phyloP scores from a whole-genome alignment of 2,888 invertebrate species.

The Oligia strigilis region DNA sequence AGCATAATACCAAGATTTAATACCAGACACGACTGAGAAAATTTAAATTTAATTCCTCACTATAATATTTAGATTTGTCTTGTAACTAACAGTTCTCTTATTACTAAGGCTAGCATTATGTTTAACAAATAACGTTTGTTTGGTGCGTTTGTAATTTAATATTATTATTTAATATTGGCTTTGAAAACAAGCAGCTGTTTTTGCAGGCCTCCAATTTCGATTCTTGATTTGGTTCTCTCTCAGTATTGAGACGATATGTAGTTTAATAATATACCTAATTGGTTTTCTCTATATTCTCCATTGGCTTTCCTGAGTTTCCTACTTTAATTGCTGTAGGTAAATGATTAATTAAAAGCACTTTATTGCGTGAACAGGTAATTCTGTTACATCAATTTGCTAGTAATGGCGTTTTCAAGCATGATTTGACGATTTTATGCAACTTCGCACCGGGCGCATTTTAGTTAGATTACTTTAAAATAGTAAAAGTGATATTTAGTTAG shows the following conservation, averaged over 20 bases:
- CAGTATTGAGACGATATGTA: neutral
- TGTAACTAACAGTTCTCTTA: neutral
- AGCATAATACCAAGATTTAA: constrained; percentile 25
- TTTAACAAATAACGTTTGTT: constrained; percentile 3
- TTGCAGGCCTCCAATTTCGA: neutral
- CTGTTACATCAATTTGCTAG: constrained; percentile 53
- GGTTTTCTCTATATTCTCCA: neutral
- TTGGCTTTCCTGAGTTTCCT: neutral
- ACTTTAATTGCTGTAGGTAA: neutral
- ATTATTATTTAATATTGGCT: neutral
- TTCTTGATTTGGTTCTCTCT: neutral
- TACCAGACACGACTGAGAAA: neutral
- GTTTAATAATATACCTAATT: neutral
- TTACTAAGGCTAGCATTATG: neutral
- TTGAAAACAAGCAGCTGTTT: neutral
- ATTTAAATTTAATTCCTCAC: neutral
- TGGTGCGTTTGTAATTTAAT: neutral
- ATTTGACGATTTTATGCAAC: constrained; percentile 64
- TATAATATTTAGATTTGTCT: constrained; percentile 10
- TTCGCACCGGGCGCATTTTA: constrained; percentile 11
- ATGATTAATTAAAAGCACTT: constrained; percentile 4
- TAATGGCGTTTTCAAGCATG: constrained; percentile 56
- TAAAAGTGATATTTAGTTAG: constrained; percentile 32
- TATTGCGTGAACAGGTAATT: constrained; percentile 23
- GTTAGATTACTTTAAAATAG: constrained; percentile 13